Percentiles rank a stretch among this genome's conserved stretches.
phyloP scores from a whole-genome alignment of 2,113 vertebrate species.

The Electrona antarctica region DNA sequence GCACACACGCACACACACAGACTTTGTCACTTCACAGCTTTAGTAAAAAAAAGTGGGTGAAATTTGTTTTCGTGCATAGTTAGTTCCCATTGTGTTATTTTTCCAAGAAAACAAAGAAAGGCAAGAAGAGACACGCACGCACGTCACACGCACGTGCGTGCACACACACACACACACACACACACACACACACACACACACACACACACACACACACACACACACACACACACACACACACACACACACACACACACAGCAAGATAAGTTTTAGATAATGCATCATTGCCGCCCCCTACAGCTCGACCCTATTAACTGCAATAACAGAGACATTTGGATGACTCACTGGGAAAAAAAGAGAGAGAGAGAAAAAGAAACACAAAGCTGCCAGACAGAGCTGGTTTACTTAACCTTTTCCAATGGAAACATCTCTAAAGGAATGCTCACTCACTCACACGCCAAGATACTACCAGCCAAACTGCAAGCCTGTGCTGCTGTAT shows the following conservation, averaged over 20 bases:
- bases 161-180: not conserved
- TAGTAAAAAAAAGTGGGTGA: too few species aligned
- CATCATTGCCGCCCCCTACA: conserved; percentile 59
- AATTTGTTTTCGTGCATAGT: too few species aligned
- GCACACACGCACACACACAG: not conserved
- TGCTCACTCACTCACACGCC: not conserved
- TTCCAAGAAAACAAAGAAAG: too few species aligned
- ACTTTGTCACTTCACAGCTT: too few species aligned
- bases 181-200: not conserved
- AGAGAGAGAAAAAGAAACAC: not conserved
- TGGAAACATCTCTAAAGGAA: not conserved
- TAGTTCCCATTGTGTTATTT: too few species aligned
- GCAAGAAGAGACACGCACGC: too few species aligned
- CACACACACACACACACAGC: not conserved
- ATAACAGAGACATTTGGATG: conserved; percentile 35
- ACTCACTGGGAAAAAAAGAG: conserved; percentile 27
- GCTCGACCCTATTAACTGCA: conserved; percentile 43
- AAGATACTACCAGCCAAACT: not conserved
- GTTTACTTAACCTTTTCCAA: conserved; percentile 20
- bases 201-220: conserved; percentile 9
- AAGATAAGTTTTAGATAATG: not conserved
- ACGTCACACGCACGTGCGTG: too few species aligned
- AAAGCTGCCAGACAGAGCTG: not conserved
- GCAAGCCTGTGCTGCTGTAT: conserved; percentile 3
- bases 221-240: not conserved